These are phyloP conservation scores for Notodonta ziczac DNA, from an alignment of 2,888 invertebrate species.

Conservation along the genomic window DNA sequence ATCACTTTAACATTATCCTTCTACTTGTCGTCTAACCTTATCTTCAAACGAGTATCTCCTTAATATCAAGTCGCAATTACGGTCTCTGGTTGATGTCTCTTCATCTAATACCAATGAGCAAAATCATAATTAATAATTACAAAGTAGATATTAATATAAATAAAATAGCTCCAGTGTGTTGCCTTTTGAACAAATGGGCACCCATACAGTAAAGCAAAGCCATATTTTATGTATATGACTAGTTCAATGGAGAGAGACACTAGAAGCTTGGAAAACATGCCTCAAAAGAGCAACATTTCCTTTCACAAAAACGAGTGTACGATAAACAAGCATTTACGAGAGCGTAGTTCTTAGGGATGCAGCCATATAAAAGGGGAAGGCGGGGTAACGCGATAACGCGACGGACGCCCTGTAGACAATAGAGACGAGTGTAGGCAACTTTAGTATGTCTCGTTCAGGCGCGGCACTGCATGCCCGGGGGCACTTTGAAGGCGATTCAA, in stretches of 20 bases:
- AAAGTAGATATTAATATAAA: too few relatives aligned
- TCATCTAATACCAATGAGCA: too few relatives aligned
- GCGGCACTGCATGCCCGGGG: conserved; percentile 21
- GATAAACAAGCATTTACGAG: conserved; percentile 37
- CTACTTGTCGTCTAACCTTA: too few relatives aligned
- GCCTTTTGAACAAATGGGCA: background rate
- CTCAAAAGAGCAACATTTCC: conserved; percentile 37
- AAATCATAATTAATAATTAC: too few relatives aligned
- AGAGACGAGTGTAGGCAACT: conserved; percentile 37
- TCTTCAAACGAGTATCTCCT: too few relatives aligned
- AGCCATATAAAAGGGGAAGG: conserved; percentile 51
- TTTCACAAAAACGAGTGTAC: conserved; percentile 32
- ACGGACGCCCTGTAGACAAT: conserved; percentile 55
- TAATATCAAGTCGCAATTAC: too few relatives aligned
- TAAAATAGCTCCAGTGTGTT: too few relatives aligned
- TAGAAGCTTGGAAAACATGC: conserved; percentile 32
- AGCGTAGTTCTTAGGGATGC: conserved; percentile 43
- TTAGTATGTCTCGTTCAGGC: conserved; percentile 39
- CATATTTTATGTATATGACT: background rate
- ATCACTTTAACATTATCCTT: too few relatives aligned
- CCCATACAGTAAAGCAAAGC: background rate
- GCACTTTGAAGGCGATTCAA: conserved; percentile 28
- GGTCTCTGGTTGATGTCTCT: too few relatives aligned
- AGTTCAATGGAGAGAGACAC: conserved; percentile 18
- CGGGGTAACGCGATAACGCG: conserved; percentile 53